Base-by-base conservation (phyloP, 2,888 invertebrate species). In the Laothoe populi region DNA sequence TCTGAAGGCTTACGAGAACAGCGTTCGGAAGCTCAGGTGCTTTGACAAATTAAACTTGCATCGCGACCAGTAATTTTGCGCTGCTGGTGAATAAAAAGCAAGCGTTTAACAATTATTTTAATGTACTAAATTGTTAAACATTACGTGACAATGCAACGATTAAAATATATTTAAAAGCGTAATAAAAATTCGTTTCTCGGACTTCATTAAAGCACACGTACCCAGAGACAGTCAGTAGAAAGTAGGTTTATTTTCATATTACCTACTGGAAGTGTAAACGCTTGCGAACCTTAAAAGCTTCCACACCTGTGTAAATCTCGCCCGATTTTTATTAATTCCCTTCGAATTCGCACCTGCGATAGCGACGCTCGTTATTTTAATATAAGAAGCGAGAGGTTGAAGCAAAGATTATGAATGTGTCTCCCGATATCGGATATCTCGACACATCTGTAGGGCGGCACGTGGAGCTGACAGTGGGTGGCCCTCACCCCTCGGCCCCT, bases 401-500 rank as follows among this genome's bases (percentile, higher is more conserved):
- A 83, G 82, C 81, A 78, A 87, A 89, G 90, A 92, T 91, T 92
- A 92, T 91, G 89, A 92, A 92, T 91, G 88, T 90, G 88, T 90
- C 89, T 91, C 84, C 83, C 88, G 88, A 91, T 92, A 92, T 91
- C 90, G 84, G 89, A 90, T 92, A 90, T 90, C 88, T 86, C 88
- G 87, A 88, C 88, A 89, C 90, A 90, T 92, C 90, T 92, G 90
- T 88, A 88, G 90, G 83, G 85, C 73, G 87, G 86, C 89, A 86
- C 87, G 87, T 88, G 90, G 86, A 81, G 86, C 73, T 87, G 91
- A 88, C 89, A 85, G 88, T 75, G 87, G 89, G 87, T 75, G 87
- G 84, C 63, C 69, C 73, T 66, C 72, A 31, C 35, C 49, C 31
- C 49, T 71, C 73, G 70, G 13, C 69, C 65, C 66, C 63, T 60